Evolutionary conservation across 2,797 vertebrate genomes (phyloP), one percentile per base, ranked within the genome.

Genomic region (Notamacropus eugenii): DNA sequence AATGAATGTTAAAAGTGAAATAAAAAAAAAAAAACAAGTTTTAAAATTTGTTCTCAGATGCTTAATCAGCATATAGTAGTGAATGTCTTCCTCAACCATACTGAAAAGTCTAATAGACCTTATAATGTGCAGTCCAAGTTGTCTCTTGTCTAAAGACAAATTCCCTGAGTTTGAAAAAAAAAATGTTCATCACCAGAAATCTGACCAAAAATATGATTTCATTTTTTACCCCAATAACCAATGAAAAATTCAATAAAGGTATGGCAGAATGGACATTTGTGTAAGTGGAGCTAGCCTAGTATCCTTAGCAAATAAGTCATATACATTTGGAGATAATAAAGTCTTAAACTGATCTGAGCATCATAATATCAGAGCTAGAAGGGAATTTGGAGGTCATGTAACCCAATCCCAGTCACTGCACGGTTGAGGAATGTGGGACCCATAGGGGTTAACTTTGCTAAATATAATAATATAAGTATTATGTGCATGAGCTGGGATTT

Each of bases 221-320:
- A 12, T 19, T 67, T 67, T 67, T 14, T 16, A 34, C 14, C 62
- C 13, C 34, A 67, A 19, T 11, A 67, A 67, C 62, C 62, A n/a
- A n/a, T n/a, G 34, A 67, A 67, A 19, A 19, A 67, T 10, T 19
- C 34, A 67, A n/a, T 67, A n/a, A 67, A n/a, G 1, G 3, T n/a
- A 16, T 67, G 62, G 1, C 5, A 67, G 62, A 16, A 6, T 74
- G 6, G 14, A 0, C 0, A 74, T 74, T 74, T 19, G 5, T 74
- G 16, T n/a, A n/a, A 5, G n/a, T 74, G 14, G 1, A 74, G 14
- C 2, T 19, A 40, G 5, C 0, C 2, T 19, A 40, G 5, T 2
- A 74, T 16, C 34, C 5, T n/a, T 74, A n/a, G 34, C 34, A 74
- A 74, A n/a, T 14, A 74, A 74, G 8, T 19, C 14, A n/a, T 16